These are phyloP conservation scores for Lasaia peninsularis DNA, from an alignment of 1,140 invertebrate genomes.

Conservation along the genomic window DNA sequence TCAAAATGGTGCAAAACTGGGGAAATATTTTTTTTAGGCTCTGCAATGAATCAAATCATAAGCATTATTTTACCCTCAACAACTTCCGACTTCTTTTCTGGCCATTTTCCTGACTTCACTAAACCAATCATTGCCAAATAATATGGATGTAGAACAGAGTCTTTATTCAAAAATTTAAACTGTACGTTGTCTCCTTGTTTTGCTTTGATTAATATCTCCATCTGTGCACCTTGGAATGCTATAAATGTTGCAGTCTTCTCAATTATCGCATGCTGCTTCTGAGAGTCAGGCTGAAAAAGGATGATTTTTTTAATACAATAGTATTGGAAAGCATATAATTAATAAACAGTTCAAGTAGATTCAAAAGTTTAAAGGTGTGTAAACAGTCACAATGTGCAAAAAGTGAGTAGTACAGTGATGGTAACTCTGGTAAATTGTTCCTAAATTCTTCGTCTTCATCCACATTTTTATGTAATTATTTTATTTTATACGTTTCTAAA, in stretches of 20 bases:
- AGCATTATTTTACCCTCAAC: slow-evolving; percentile 78
- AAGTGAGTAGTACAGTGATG: too few relatives aligned
- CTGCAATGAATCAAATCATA: too few relatives aligned
- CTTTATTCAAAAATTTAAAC: slow-evolving; percentile 95
- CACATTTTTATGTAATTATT: too few relatives aligned
- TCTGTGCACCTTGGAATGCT: slow-evolving; percentile 94
- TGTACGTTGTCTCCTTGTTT: slow-evolving; percentile 96
- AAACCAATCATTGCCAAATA: slow-evolving; percentile 90
- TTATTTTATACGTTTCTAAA: too few relatives aligned
- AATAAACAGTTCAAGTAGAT: too few relatives aligned
- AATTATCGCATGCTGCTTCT: slow-evolving; percentile 95
- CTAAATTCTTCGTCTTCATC: too few relatives aligned
- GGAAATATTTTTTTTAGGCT: too few relatives aligned
- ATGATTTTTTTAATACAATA: neutral
- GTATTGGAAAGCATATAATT: too few relatives aligned
- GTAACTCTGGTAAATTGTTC: too few relatives aligned
- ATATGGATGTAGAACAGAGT: slow-evolving; percentile 91
- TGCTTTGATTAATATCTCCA: slow-evolving; percentile 98
- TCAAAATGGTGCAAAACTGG: too few relatives aligned
- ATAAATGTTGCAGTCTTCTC: slow-evolving; percentile 98
- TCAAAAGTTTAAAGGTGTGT: too few relatives aligned
- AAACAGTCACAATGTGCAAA: too few relatives aligned
- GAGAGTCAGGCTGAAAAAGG: slow-evolving; percentile 87
- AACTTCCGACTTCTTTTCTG: slow-evolving; percentile 75
- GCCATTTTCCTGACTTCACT: slow-evolving; percentile 87